Evolutionary conservation across 2,888 invertebrate species (phyloP).

Genomic region (Choristoneura rosaceana): DNA sequence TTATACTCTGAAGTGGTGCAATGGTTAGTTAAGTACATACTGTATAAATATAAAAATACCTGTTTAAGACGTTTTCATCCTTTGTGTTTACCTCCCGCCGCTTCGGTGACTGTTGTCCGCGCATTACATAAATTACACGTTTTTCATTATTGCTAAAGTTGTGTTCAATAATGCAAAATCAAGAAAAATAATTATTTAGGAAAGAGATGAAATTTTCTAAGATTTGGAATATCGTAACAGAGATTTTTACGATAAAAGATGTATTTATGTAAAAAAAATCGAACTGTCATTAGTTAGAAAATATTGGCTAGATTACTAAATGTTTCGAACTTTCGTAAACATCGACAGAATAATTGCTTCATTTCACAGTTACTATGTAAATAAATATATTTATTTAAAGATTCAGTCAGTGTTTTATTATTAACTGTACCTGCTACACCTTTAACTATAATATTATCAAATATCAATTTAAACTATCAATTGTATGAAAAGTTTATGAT

Average conservation of each 20-base stretch:
- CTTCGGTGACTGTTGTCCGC: slow-evolving; percentile 73
- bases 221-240: slow-evolving; percentile 61
- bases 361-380: slow-evolving; percentile 80
- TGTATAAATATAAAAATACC: slow-evolving; percentile 60
- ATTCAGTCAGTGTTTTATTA: slow-evolving; percentile 70
- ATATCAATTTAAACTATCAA: no score
- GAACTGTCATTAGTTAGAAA: slow-evolving; percentile 53
- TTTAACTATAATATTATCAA: no score
- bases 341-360: slow-evolving; percentile 77
- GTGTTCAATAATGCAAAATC: slow-evolving; percentile 40
- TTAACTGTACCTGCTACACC: no score
- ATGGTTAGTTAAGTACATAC: slow-evolving; percentile 72
- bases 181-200: slow-evolving; percentile 44
- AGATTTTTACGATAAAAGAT: slow-evolving; percentile 74
- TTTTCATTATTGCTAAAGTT: slow-evolving; percentile 44
- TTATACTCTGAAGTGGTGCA: slow-evolving; percentile 77
- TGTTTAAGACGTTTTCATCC: slow-evolving; percentile 60
- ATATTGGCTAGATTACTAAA: slow-evolving; percentile 58
- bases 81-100: slow-evolving; percentile 62
- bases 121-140: slow-evolving; percentile 46
- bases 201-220: slow-evolving; percentile 59
- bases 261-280: slow-evolving; percentile 76
- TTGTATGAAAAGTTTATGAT: no score
- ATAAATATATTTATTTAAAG: slow-evolving; percentile 86
- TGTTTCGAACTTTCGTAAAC: slow-evolving; percentile 67